phyloP scores from a whole-genome alignment of 2,888 invertebrate species.

The Acanthosepion esculentum region DNA sequence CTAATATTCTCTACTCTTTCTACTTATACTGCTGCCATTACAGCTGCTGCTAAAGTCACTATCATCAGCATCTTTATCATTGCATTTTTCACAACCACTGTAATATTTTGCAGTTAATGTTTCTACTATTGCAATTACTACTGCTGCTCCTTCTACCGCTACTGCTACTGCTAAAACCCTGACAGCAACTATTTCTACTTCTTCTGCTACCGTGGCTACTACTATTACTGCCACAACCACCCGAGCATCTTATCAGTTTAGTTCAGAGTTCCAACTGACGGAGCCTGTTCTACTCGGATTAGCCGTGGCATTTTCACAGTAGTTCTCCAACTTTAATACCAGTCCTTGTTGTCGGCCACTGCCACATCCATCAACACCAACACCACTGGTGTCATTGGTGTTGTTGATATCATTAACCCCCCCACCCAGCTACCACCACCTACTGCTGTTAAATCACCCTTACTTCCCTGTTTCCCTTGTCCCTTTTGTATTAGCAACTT shows the following conservation, averaged over 20 bases:
- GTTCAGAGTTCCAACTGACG: not conserved
- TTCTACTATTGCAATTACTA: not conserved
- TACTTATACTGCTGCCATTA: slow-evolving; percentile 4
- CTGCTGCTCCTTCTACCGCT: slow-evolving; percentile 16
- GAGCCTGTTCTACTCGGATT: not conserved
- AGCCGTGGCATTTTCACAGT: slow-evolving; percentile 5
- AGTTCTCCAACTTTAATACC: not conserved
- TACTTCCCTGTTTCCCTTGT: not conserved
- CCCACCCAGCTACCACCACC: slow-evolving; percentile 25
- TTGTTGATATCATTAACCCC: not conserved
- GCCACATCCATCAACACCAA: not conserved
- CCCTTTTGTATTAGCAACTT: not conserved
- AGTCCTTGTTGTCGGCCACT: not conserved
- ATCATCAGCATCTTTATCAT: not conserved
- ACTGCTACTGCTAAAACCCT: not conserved
- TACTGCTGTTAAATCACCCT: not conserved
- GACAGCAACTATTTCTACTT: not conserved
- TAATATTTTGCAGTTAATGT: not conserved
- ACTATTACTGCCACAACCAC: not conserved
- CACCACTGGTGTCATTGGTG: not conserved
- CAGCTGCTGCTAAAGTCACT: not conserved
- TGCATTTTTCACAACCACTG: not conserved
- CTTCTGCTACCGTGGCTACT: slow-evolving; percentile 10
- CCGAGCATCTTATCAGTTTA: slow-evolving; percentile 33
- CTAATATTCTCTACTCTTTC: not conserved